phyloP scores from a whole-genome alignment of 2,797 vertebrate genomes.

The Argya squamiceps region DNA sequence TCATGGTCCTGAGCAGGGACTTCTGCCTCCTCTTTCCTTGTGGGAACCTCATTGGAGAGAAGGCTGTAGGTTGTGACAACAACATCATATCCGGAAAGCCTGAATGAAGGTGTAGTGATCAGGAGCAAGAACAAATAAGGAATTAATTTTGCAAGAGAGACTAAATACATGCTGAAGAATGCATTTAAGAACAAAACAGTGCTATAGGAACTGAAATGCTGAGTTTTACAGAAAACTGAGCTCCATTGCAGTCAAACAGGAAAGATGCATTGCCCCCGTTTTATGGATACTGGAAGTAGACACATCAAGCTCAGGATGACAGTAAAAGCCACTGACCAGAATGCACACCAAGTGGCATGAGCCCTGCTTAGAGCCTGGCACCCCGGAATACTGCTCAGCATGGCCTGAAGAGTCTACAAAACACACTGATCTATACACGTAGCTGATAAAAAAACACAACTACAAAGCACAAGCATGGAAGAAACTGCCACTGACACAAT shows the following conservation, averaged over 20 bases:
- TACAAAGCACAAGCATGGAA: neutral
- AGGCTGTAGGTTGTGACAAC: slow-evolving; percentile 94
- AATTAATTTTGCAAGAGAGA: neutral
- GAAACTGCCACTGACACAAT: neutral
- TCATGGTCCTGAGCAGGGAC: slow-evolving; percentile 70
- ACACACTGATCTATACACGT: neutral
- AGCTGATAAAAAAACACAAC: neutral
- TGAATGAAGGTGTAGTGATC: slow-evolving; percentile 43
- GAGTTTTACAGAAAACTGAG: neutral
- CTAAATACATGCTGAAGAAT: neutral
- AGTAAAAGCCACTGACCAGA: neutral
- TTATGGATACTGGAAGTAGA: neutral
- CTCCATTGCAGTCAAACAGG: neutral
- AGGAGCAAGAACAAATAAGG: neutral
- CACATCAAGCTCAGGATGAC: neutral
- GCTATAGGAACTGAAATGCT: neutral
- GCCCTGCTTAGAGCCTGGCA: neutral
- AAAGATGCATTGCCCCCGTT: neutral
- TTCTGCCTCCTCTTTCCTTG: slow-evolving; percentile 81
- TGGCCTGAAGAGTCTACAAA: neutral
- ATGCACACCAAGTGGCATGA: neutral
- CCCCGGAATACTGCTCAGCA: neutral
- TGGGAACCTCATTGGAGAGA: slow-evolving; percentile 89
- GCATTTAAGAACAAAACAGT: neutral
- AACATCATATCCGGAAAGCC: slow-evolving; percentile 87